Percentiles rank a stretch among this genome's conserved stretches.
Conservation (phyloP, 2,113 vertebrate species). For the Brachyhypopomus occidentalis region DNA sequence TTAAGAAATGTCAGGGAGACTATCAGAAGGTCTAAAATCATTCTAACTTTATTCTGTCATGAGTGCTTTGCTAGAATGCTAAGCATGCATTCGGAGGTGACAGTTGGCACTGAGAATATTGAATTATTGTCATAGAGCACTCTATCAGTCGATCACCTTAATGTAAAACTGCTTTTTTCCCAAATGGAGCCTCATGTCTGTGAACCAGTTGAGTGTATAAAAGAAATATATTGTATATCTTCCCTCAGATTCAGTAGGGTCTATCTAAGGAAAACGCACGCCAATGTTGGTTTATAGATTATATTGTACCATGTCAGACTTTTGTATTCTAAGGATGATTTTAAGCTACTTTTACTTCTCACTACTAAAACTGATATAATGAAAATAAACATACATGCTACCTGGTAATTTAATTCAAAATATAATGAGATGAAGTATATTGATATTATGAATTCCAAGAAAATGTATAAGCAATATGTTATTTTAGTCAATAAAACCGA, state of each 20-base stretch:
- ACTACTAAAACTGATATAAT: conserved; percentile 53
- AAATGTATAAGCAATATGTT: conserved; percentile 63
- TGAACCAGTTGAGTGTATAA: conserved; percentile 51
- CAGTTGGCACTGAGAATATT: conserved; percentile 27
- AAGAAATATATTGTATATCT: conserved; percentile 48
- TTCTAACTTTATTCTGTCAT: conserved; percentile 24
- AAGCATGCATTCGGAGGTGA: conserved; percentile 40
- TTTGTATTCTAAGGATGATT: conserved; percentile 49
- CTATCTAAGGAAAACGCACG: conserved; percentile 41
- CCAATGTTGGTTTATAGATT: conserved; percentile 45
- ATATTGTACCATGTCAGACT: conserved; percentile 43
- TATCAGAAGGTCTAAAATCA: conserved; percentile 28
- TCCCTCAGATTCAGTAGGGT: conserved; percentile 44
- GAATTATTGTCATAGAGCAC: conserved; percentile 33
- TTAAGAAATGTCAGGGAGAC: conserved; percentile 38
- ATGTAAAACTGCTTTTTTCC: conserved; percentile 38
- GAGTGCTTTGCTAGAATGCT: conserved; percentile 49
- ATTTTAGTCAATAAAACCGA: conserved; percentile 62
- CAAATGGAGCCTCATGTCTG: conserved; percentile 43
- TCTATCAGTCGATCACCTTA: conserved; percentile 31
- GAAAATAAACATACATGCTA: conserved; percentile 51
- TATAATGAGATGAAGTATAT: conserved; percentile 53
- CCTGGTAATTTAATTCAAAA: conserved; percentile 53
- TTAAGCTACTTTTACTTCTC: conserved; percentile 52
- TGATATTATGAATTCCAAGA: conserved; percentile 54